phyloP scores from a whole-genome alignment of 2,888 invertebrate genomes.

The Linnaemya vulpina region DNA sequence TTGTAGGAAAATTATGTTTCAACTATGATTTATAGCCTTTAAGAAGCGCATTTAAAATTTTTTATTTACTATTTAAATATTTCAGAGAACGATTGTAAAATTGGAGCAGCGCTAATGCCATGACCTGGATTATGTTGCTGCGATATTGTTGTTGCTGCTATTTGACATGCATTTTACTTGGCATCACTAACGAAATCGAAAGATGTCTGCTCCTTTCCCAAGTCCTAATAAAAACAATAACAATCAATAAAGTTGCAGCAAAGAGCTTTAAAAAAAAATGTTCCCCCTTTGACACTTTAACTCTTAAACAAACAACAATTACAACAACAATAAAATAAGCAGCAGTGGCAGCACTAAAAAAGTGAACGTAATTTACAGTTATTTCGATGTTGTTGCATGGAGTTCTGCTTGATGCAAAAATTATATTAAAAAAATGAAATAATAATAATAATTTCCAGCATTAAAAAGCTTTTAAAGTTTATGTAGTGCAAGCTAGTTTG shows the following conservation, averaged over 20 bases:
- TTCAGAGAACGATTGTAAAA: slow-evolving; percentile 28
- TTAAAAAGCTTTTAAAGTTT: slow-evolving; percentile 63
- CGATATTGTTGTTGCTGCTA: slow-evolving; percentile 46
- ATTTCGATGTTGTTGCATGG: slow-evolving; percentile 59
- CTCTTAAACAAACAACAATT: slow-evolving; percentile 6
- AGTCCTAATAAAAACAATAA: background rate
- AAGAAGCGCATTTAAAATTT: background rate
- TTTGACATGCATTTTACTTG: slow-evolving; percentile 56
- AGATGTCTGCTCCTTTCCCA: background rate
- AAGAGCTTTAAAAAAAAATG: slow-evolving; percentile 25
- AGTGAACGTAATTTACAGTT: slow-evolving; percentile 69
- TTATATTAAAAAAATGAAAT: too few relatives aligned
- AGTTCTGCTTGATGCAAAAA: slow-evolving; percentile 18
- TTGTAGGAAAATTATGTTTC: too few relatives aligned
- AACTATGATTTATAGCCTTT: background rate
- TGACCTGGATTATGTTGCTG: slow-evolving; percentile 48
- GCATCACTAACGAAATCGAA: slow-evolving; percentile 21
- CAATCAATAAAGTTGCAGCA: slow-evolving; percentile 13
- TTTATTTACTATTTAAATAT: background rate
- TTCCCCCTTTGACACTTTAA: slow-evolving; percentile 12
- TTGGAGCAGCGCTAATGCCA: slow-evolving; percentile 34
- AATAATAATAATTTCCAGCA: slow-evolving; percentile 17
- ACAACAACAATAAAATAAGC: background rate
- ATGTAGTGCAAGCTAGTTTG: background rate
- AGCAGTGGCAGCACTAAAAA: slow-evolving; percentile 23